phyloP scores from a whole-genome alignment of 2,888 invertebrate species.

The Microchrysa polita region DNA sequence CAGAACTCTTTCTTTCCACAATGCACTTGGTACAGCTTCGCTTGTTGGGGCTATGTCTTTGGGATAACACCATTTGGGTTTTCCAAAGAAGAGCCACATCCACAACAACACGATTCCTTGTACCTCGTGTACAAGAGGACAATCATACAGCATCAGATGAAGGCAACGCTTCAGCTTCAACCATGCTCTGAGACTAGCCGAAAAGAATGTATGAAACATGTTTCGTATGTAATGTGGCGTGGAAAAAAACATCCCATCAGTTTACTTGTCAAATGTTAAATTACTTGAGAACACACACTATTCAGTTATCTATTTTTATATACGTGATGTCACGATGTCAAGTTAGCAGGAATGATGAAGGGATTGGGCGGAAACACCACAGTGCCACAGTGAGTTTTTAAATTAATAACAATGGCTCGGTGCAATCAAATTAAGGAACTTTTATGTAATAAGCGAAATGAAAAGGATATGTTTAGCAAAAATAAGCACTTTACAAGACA shows the following conservation, averaged over 20 bases:
- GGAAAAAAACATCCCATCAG: constrained; percentile 36
- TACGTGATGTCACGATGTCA: too few species aligned
- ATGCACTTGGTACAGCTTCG: neutral
- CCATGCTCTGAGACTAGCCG: neutral
- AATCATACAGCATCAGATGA: neutral
- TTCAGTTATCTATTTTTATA: constrained; percentile 30
- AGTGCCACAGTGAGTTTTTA: too few species aligned
- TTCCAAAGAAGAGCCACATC: neutral
- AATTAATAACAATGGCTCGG: too few species aligned
- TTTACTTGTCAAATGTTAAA: constrained; percentile 40
- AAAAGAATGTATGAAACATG: constrained; percentile 29
- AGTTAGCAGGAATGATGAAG: neutral
- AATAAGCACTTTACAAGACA: too few species aligned
- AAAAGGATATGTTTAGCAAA: too few species aligned
- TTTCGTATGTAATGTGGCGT: constrained; percentile 21
- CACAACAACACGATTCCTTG: too few species aligned
- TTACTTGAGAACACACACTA: constrained; percentile 32
- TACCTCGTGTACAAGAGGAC: neutral
- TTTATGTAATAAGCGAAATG: too few species aligned
- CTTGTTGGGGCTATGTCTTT: neutral
- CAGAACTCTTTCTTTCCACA: constrained; percentile 1
- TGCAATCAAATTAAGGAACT: too few species aligned
- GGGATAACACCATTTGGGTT: neutral
- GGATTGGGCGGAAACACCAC: too few species aligned
- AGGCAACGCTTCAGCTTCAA: too few species aligned